phyloP scores from a whole-genome alignment of 2,888 invertebrate species.

The Nomada ruficornis region DNA sequence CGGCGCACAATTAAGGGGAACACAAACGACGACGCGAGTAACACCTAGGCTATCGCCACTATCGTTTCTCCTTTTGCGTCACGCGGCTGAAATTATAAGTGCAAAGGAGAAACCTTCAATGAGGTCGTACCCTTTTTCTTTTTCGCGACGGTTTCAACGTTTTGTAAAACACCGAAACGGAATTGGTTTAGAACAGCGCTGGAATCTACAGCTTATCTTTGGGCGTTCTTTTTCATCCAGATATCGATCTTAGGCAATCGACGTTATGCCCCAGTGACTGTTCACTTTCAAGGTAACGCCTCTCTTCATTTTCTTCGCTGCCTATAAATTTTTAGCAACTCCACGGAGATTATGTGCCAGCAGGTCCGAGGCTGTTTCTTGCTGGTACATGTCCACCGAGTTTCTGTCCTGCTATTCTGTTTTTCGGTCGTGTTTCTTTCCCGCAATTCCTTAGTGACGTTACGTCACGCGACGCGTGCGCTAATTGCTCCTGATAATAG shows the following conservation, averaged over 20 bases:
- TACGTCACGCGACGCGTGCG: neutral
- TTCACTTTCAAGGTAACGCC: constrained; percentile 11
- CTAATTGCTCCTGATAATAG: neutral
- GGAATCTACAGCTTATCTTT: constrained; percentile 3
- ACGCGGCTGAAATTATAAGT: neutral
- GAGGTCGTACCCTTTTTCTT: neutral
- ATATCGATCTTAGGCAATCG: neutral
- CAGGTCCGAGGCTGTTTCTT: neutral
- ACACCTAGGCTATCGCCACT: neutral
- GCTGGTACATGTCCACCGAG: neutral
- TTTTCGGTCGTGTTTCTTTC: too few relatives aligned
- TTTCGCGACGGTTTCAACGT: neutral
- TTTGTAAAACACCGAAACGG: constrained; percentile 12
- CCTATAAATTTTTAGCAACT: neutral
- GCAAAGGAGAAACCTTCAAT: constrained; percentile 12
- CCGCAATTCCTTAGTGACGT: neutral
- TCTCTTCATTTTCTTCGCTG: constrained; percentile 2
- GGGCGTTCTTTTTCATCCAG: neutral
- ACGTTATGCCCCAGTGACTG: constrained; percentile 1
- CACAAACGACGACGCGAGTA: neutral
- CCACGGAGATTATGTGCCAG: neutral
- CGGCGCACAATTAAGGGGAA: neutral
- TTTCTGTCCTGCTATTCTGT: neutral
- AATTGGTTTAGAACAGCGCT: neutral
- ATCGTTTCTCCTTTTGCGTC: constrained; percentile 5